A percentile compares a stretch with the other conserved stretches of the same genome.
These are phyloP conservation scores for Willowsia nigromaculata DNA, from an alignment of 2,888 invertebrate species.

Conservation along the genomic window DNA sequence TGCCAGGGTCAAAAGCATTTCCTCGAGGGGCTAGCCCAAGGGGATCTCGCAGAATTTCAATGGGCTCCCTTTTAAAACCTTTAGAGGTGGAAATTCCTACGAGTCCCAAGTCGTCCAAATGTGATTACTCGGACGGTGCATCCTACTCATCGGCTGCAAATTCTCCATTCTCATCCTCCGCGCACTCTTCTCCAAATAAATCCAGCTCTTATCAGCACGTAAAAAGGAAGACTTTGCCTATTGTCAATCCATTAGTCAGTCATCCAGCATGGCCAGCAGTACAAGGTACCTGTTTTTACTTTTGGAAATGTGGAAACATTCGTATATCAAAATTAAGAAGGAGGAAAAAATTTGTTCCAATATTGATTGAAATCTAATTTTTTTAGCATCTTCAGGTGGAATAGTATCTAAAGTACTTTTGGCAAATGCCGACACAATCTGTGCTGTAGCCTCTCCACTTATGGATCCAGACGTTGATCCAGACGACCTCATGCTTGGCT, in stretches of 20 bases:
- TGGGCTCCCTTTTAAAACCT: constrained; percentile 92
- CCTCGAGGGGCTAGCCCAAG: constrained; percentile 80
- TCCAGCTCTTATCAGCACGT: constrained; percentile 82
- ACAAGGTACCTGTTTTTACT: too few relatives aligned
- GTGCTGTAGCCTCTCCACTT: constrained; percentile 93
- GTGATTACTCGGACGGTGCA: constrained; percentile 71
- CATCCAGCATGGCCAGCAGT: constrained; percentile 89
- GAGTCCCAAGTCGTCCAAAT: constrained; percentile 75
- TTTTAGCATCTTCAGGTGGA: too few relatives aligned
- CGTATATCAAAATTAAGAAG: too few relatives aligned
- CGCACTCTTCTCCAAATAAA: constrained; percentile 81
- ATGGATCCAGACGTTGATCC: constrained; percentile 89
- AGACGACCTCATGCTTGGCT: constrained; percentile 79
- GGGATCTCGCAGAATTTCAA: constrained; percentile 93
- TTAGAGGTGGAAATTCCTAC: constrained; percentile 81
- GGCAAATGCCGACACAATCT: constrained; percentile 97
- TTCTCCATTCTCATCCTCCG: constrained; percentile 80
- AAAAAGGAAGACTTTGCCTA: constrained; percentile 87
- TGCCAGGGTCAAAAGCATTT: constrained; percentile 73
- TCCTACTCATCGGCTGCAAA: constrained; percentile 75
- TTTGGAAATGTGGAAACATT: too few relatives aligned
- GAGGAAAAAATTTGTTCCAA: too few relatives aligned
- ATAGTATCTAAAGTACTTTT: too few relatives aligned
- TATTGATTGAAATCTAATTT: too few relatives aligned
- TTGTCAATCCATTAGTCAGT: constrained; percentile 93